Conservation (phyloP, 2,113 vertebrate genomes). For the Perognathus longimembris region DNA sequence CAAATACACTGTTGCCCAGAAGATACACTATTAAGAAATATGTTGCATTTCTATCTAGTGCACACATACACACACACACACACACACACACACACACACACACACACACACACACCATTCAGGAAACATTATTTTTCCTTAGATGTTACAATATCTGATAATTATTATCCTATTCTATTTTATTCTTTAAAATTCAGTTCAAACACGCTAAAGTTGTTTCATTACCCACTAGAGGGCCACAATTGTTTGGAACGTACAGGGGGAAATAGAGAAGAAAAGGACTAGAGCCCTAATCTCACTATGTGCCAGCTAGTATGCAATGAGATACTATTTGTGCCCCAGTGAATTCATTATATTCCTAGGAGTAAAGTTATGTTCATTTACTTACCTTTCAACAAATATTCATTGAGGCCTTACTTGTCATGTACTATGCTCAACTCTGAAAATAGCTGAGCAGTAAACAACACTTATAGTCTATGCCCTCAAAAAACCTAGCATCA, state of each 20-base stretch:
- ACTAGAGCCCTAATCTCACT: neutral
- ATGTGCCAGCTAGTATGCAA: neutral
- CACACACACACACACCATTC: conserved; percentile 13
- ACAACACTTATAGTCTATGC: neutral
- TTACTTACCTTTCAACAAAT: conserved; percentile 50
- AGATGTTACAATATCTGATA: conserved; percentile 30
- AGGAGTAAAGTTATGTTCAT: conserved; percentile 6
- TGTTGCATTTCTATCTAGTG: neutral
- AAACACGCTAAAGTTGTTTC: conserved; percentile 45
- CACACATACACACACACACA: neutral
- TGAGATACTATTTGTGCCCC: neutral
- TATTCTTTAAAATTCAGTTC: neutral
- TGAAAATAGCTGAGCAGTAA: conserved; percentile 39
- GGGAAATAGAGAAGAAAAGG: neutral
- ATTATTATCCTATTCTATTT: conserved; percentile 23
- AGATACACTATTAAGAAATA: conserved; percentile 20
- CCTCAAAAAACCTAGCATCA: neutral
- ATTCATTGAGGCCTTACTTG: neutral
- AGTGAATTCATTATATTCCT: conserved; percentile 18
- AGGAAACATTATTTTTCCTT: conserved; percentile 18
- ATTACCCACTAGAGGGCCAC: neutral
- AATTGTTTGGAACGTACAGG: neutral
- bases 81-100: neutral
- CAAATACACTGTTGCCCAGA: conserved; percentile 1
- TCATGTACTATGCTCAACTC: neutral